Base-by-base conservation (phyloP, 2,797 vertebrate genomes). In the Ceryle rudis region DNA sequence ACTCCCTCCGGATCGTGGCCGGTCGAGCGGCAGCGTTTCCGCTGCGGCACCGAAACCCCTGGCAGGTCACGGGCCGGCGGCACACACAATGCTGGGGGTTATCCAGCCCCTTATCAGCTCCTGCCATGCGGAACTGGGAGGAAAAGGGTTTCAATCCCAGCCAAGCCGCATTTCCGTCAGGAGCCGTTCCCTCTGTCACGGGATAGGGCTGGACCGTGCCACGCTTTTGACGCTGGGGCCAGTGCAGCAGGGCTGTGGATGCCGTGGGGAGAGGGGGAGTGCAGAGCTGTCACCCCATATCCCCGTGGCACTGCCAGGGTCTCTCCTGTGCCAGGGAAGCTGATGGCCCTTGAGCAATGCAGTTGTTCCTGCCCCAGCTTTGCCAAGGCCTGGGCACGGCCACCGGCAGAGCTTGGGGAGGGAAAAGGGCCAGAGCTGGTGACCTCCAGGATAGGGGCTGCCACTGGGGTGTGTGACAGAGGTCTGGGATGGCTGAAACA, bases 81-180 rank as follows among this genome's bases (percentile, higher is more conserved):
- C 81, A 66, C 67, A 89, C 89, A 95, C 96, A 97, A 94, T 86
- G 75, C 86, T 54, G 18, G 44, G 77, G 55, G 92, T 95, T 93
- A 88, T 82, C 70, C 89, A 61, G 73, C 29, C 41, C 18, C 6
- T 95, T 97, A 96, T 96, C 94, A 94, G 89, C 82, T 37, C 70
- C 11, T 10, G 70, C 93, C 96, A 97, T 0, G 0, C 35, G 3
- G 79, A 14, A 15, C 4, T 0, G 74, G 66, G 71, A 96, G 96
- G 95, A 96, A 95, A 89, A 85, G 42, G 33, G 69, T 71, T 97
- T 92, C 95, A 96, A 88, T 94, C 93, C 46, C 70, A 84, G 83
- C 60, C 3, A 3, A 87, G 75, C 65, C 11, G 1, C 3, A 8
- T 74, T 97, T 97, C 95, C 73, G 91, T 17, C 10, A 1, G 51